Conservation (phyloP, 1,140 invertebrate species). For the Oryctes rhinoceros region DNA sequence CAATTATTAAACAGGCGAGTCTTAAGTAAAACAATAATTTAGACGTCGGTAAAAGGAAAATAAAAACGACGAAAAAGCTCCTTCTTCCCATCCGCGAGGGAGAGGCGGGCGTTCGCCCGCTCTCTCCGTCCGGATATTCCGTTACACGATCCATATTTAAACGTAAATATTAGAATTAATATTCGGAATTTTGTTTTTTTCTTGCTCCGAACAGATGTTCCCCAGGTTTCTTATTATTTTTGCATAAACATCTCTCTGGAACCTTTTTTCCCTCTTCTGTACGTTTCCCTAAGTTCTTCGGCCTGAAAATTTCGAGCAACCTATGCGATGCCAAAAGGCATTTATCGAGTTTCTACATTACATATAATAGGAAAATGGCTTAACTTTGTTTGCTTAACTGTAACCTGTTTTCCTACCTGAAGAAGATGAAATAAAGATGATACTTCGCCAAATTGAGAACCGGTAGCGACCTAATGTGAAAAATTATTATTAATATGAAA, state of each 20-base stretch:
- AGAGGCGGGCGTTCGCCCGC: slow-evolving; percentile 35
- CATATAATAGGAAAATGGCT: not conserved
- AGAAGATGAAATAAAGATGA: no score
- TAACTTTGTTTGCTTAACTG: no score
- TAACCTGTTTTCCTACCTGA: no score
- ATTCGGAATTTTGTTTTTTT: slow-evolving; percentile 53
- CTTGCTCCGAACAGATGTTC: slow-evolving; percentile 51
- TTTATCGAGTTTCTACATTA: not conserved
- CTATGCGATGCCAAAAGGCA: not conserved
- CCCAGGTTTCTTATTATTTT: slow-evolving; percentile 49
- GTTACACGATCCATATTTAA: slow-evolving; percentile 52
- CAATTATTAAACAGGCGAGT: slow-evolving; percentile 56
- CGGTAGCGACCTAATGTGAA: no score
- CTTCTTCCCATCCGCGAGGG: slow-evolving; percentile 12
- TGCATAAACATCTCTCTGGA: slow-evolving; percentile 49
- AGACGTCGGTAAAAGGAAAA: slow-evolving; percentile 55
- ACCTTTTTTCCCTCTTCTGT: not conserved
- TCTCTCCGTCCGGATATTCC: slow-evolving; percentile 36
- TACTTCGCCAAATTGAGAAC: no score
- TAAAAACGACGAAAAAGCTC: slow-evolving; percentile 47
- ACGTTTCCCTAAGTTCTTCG: not conserved
- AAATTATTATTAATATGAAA: no score
- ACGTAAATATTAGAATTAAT: slow-evolving; percentile 54
- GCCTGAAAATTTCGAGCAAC: not conserved
- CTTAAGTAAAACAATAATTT: slow-evolving; percentile 58